phyloP scores from a whole-genome alignment of 1,140 invertebrate genomes.

The Ephestia elutella region DNA sequence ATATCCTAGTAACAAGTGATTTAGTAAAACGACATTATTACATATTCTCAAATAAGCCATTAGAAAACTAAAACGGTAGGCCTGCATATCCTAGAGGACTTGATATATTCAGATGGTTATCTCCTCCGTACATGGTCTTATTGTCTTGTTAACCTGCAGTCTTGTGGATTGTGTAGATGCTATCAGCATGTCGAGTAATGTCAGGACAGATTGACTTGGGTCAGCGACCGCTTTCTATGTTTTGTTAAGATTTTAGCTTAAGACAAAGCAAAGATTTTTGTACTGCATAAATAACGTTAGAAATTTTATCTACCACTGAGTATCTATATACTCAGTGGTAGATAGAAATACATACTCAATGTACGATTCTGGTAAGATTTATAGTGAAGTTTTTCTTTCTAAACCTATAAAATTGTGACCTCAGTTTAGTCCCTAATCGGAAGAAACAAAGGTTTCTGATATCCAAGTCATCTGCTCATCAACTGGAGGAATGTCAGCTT shows the following conservation, averaged over 20 bases:
- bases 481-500: too few species aligned
- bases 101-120: slow-evolving; percentile 6
- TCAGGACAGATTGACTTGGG: slow-evolving; percentile 1
- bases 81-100: neutral
- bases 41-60: neutral
- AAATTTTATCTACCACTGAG: too few species aligned
- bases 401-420: too few species aligned
- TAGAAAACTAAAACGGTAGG: neutral
- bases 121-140: slow-evolving; percentile 7
- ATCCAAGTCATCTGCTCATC: too few species aligned
- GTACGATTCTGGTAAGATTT: too few species aligned
- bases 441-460: too few species aligned
- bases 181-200: slow-evolving; percentile 1
- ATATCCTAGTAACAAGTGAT: neutral
- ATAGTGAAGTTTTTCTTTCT: too few species aligned
- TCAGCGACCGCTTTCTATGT: neutral
- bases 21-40: neutral
- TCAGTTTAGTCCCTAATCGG: too few species aligned
- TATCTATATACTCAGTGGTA: too few species aligned
- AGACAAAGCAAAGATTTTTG: neutral
- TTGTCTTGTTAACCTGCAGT: slow-evolving; percentile 10
- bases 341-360: too few species aligned
- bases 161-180: neutral
- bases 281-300: too few species aligned
- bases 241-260: neutral